Evolutionary conservation across 2,113 vertebrate species (phyloP).

Genomic region (Paramisgurnus dabryanus): DNA sequence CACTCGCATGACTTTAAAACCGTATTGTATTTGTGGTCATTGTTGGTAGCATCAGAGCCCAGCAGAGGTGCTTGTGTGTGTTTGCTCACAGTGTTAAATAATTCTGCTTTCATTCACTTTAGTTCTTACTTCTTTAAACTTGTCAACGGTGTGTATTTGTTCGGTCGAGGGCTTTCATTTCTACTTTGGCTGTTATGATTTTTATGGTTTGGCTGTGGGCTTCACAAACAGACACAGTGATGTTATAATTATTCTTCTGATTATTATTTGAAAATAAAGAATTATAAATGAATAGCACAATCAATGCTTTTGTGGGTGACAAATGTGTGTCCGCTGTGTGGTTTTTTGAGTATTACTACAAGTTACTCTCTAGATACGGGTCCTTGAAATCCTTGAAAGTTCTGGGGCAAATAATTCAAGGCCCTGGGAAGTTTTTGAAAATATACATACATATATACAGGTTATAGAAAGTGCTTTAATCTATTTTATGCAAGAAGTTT

Average conservation of each 20-base stretch:
- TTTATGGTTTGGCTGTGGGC: slow-evolving; percentile 58
- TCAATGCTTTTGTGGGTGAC: slow-evolving; percentile 56
- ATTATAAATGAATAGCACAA: slow-evolving; percentile 75
- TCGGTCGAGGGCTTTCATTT: slow-evolving; percentile 69
- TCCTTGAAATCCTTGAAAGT: no score
- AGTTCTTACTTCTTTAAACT: slow-evolving; percentile 66
- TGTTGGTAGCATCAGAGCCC: slow-evolving; percentile 73
- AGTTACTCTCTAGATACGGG: no score
- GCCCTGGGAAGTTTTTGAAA: no score
- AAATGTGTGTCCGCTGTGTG: slow-evolving; percentile 47
- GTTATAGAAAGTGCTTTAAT: no score
- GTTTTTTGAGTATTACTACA: no score
- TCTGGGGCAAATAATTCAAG: no score
- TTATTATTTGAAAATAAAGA: slow-evolving; percentile 55
- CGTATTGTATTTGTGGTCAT: slow-evolving; percentile 76
- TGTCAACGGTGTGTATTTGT: slow-evolving; percentile 68
- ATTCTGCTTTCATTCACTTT: slow-evolving; percentile 72
- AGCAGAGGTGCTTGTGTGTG: slow-evolving; percentile 73
- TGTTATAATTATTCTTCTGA: slow-evolving; percentile 27
- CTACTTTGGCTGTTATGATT: slow-evolving; percentile 66
- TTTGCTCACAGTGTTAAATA: slow-evolving; percentile 75
- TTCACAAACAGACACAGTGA: slow-evolving; percentile 50
- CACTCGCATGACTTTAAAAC: slow-evolving; percentile 78
- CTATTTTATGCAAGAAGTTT: no score
- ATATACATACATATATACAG: no score